Conservation (phyloP, 1,140 invertebrate species). For the Chionoecetes opilio region DNA sequence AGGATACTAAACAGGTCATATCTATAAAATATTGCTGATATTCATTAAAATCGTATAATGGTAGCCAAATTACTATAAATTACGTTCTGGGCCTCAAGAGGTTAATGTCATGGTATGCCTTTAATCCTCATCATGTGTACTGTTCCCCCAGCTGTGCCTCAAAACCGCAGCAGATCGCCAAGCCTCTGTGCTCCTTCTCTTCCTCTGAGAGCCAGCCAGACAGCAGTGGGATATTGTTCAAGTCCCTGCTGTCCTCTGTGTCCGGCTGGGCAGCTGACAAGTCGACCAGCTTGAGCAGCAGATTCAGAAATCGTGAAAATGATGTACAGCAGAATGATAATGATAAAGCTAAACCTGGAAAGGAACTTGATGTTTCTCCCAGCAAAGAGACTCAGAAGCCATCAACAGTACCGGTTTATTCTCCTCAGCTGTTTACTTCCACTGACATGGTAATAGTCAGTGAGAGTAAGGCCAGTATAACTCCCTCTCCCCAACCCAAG, state of each 20-base stretch:
- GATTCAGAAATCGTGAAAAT: background rate
- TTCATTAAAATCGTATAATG: no score
- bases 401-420: background rate
- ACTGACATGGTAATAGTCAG: background rate
- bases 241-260: background rate
- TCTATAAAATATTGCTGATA: no score
- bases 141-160: background rate
- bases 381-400: no score
- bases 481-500: background rate
- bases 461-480: background rate
- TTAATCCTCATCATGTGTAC: background rate
- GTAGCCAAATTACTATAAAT: no score
- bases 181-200: background rate
- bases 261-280: background rate
- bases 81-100: no score
- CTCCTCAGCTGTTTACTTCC: background rate
- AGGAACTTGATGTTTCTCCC: no score
- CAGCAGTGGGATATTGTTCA: constrained; percentile 22
- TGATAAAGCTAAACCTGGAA: no score
- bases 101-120: no score
- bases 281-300: background rate
- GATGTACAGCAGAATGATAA: no score
- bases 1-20: no score
- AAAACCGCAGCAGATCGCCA: background rate
- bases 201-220: constrained; percentile 42